These are phyloP conservation scores for Sinhomidia bicolor DNA, from an alignment of 2,888 invertebrate genomes.

Conservation along the genomic window DNA sequence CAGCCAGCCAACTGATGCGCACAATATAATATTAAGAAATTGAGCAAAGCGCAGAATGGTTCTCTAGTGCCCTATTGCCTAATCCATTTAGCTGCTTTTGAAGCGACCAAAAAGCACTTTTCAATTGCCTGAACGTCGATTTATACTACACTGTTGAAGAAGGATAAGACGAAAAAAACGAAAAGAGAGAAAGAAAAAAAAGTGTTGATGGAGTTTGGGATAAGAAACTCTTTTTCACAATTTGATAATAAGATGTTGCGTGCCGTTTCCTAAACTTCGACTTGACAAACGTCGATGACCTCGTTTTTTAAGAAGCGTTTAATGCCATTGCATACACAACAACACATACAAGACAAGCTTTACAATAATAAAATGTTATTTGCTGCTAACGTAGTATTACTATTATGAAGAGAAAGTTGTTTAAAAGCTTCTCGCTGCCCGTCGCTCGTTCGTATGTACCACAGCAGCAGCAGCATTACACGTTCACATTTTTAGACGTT, in stretches of 20 bases:
- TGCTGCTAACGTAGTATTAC: not conserved
- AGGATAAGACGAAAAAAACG: not conserved
- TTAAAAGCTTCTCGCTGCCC: too few species aligned
- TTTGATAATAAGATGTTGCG: conserved; percentile 14
- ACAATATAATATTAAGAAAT: not conserved
- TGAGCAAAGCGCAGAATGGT: not conserved
- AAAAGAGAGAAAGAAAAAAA: not conserved
- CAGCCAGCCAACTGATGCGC: not conserved
- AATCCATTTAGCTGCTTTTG: not conserved
- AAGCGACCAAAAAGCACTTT: conserved; percentile 31
- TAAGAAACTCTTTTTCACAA: conserved; percentile 34
- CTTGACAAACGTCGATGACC: not conserved
- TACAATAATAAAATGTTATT: not conserved
- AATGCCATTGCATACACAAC: not conserved
- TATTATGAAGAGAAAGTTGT: too few species aligned
- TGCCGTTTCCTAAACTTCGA: not conserved
- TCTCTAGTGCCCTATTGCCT: not conserved
- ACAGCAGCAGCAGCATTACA: not conserved
- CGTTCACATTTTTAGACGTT: not conserved
- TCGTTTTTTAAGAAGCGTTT: not conserved
- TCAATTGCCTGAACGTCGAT: conserved; percentile 58
- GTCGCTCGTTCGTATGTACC: too few species aligned
- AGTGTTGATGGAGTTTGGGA: not conserved
- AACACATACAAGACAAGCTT: not conserved
- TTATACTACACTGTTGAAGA: not conserved